These are phyloP conservation scores for Catajapyx aquilonaris DNA, from an alignment of 1,140 invertebrate species.

Conservation along the genomic window DNA sequence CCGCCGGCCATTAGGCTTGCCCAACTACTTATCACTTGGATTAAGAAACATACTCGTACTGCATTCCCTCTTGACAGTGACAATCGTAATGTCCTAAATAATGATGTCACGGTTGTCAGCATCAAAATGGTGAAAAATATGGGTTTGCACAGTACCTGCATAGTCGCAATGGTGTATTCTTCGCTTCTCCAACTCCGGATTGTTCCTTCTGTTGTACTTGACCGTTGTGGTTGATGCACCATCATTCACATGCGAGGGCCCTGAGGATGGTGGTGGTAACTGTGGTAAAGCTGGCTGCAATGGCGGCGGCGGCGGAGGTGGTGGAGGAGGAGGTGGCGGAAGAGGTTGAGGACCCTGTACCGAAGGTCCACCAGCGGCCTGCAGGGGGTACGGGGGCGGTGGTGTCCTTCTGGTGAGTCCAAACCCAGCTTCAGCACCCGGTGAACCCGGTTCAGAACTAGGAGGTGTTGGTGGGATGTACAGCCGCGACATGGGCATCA, in stretches of 20 bases:
- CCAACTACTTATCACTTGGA: too few relatives aligned
- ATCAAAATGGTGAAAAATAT: too few relatives aligned
- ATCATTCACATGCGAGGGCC: constrained; percentile 4
- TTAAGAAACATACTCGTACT: too few relatives aligned
- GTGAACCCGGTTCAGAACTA: constrained; percentile 15
- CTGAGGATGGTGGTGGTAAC: constrained; percentile 12
- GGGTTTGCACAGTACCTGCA: constrained; percentile 35
- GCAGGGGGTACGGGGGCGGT: constrained; percentile 15
- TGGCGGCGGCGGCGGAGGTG: constrained; percentile 18
- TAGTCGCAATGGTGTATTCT: constrained; percentile 90
- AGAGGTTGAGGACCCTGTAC: constrained; percentile 29
- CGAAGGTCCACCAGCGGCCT: constrained; percentile 22
- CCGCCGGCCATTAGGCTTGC: too few relatives aligned
- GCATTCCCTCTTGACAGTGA: too few relatives aligned
- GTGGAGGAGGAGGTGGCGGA: constrained; percentile 21
- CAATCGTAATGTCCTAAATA: too few relatives aligned
- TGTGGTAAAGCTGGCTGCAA: constrained; percentile 4
- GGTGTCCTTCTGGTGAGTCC: constrained; percentile 12
- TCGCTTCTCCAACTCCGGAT: constrained; percentile 85
- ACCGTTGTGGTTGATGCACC: constrained; percentile 14
- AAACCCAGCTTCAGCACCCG: constrained; percentile 4
- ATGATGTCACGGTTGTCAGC: too few relatives aligned
- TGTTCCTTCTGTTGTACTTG: constrained; percentile 81
- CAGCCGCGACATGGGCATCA: not conserved
- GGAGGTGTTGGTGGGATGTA: constrained; percentile 18